Base-by-base conservation (phyloP, 1,140 invertebrate species). In the Bombus pyrosoma region DNA sequence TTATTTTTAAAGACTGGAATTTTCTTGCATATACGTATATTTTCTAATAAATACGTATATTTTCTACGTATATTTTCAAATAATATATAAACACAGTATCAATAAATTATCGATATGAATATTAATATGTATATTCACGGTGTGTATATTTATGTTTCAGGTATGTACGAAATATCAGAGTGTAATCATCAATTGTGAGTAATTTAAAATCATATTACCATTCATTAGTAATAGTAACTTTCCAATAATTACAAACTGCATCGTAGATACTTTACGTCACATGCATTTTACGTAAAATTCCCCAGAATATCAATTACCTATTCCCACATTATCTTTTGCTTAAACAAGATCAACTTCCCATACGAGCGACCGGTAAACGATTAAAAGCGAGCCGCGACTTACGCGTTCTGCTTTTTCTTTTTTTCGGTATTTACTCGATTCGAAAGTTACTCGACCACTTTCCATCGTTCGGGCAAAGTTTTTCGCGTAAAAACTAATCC, bases 361-460 rank as follows among this genome's bases (percentile, higher is more conserved):
- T 22, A 25, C 4, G 10, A 39, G 18, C 15, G 13, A n/a, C 18
- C 18, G 25, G 28, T 15, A 3, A 4, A 15, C 32, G 22, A 34
- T 81, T 73, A 68, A 73, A 72, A 59, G 25, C 10, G 4, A 41
- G 34, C 4, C 25, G n/a, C 34, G 28, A 80, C 32, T 41, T 34
- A 25, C 12, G 9, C 73, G 73, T 34, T 15, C 47, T 64, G 3
- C 32, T 69, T n/a, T n/a, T 69, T 69, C 64, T 39, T 41, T 8
- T 76, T 71, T 79, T 72, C 28, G 47, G 32, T 28, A 43, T 0
- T 18, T 15, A 9, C 13, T 28, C 8, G 66, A 84, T 84, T 84
- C 37, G 83, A 84, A 84, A 84, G 83, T 62, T 53, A 72, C 68
- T 57, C 76, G 53, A 72, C 83, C 39, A 34, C 83, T 84, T 84